Conservation (phyloP, 2,113 vertebrate genomes). For the Microtus ochrogaster region DNA sequence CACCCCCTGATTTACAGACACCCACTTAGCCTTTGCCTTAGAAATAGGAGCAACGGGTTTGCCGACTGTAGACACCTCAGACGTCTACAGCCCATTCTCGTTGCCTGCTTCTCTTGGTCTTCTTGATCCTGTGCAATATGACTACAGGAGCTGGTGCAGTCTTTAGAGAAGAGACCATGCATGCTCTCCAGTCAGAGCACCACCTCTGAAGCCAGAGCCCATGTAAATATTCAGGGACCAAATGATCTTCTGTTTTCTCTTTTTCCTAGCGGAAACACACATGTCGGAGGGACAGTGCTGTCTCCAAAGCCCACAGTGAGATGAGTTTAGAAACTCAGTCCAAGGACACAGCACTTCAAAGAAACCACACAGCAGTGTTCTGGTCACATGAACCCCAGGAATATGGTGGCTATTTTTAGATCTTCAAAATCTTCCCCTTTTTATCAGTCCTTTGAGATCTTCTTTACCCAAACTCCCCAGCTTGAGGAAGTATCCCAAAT, state of each 20-base stretch:
- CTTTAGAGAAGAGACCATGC: neutral
- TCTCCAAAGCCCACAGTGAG: slow-evolving; percentile 50
- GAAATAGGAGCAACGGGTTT: neutral
- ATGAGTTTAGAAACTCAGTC: slow-evolving; percentile 40
- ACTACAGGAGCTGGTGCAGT: neutral
- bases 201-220: neutral
- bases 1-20: neutral
- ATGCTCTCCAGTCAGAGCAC: neutral
- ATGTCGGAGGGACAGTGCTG: neutral
- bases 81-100: neutral
- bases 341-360: slow-evolving; percentile 62
- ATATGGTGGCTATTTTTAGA: slow-evolving; percentile 54
- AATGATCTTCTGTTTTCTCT: slow-evolving; percentile 10
- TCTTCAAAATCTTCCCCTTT: slow-evolving; percentile 56
- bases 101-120: neutral
- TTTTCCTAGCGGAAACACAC: neutral
- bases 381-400: slow-evolving; percentile 39
- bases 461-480: neutral
- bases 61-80: neutral
- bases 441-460: slow-evolving; percentile 33
- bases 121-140: neutral
- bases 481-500: slow-evolving; percentile 43
- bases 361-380: slow-evolving; percentile 26
- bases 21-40: neutral
- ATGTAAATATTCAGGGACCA: neutral